Base-by-base conservation (phyloP, 37 sponge, comb jelly and placozoan genomes). In the Axinella damicornis region DNA sequence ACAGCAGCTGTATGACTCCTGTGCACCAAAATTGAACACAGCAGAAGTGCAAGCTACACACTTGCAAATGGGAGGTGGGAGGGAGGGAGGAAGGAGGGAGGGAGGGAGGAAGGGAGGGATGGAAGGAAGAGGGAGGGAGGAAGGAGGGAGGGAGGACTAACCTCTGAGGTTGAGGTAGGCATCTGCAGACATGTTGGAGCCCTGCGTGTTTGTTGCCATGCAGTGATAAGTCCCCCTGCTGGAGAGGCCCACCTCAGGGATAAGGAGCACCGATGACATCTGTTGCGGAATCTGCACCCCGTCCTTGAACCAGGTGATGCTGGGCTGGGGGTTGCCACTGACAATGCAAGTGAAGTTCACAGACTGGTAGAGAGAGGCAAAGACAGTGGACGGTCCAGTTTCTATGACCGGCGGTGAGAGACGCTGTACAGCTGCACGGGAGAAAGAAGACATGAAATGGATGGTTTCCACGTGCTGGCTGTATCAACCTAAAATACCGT, bases 261-360 rank as follows among this genome's bases (percentile, higher is more conserved):
- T 74, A 0, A 78, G 17, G 40, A 85, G 53, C 2, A 9, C 34
- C 2, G 28, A 2, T 14, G 34, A 17, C 0, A 27, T 37, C 21
- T 65, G 67, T 21, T 58, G 69, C 34, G 41, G 21, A 11, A 77
- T 27, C 22, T 20, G 33, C 24, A 15, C 17, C 5, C 73, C 56
- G 54, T 87, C 88, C 65, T 87, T 87, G 66, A 66, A 87, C 88
- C 88, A 87, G 54, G 20, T 31, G 88, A 87, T 87, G 12, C 0
- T 14, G 5, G 88, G 88, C 24, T 71, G 56, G 9, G 88, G 88
- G 38, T 28, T 56, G 31, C 88, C 88, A 12, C 36, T 33, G 38
- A 62, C 82, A 16, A 25, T 32, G 46, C 88, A 87, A 34, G 55
- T 74, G 22, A 87, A 67, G 32, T 14, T 76, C 56, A 69, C 82